A percentile compares a stretch with the other conserved stretches of the same genome.
Conservation (phyloP, 2,888 invertebrate genomes). For the Neoitamus cyanurus region DNA sequence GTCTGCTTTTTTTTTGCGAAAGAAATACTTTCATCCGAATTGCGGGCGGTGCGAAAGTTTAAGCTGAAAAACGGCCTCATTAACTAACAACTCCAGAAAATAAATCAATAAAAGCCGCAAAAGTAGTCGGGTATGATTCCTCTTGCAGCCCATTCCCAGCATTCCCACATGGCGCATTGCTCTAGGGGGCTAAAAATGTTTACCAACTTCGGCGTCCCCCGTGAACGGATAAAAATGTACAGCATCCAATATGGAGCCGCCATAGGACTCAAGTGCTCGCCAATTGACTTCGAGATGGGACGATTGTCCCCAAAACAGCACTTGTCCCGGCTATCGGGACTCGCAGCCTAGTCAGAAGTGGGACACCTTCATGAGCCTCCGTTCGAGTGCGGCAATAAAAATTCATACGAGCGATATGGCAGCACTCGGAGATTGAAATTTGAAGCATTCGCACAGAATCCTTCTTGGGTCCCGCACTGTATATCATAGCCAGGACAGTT, state of each 20-base stretch:
- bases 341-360: neutral
- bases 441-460: neutral
- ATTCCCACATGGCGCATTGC: neutral
- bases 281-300: neutral
- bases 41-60: neutral
- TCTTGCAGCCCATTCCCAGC: neutral
- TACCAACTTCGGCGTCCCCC: neutral
- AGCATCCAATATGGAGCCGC: neutral
- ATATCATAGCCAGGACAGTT: neutral
- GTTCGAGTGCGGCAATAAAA: neutral
- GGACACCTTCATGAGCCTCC: neutral
- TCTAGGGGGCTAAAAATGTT: neutral
- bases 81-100: neutral
- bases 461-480: neutral
- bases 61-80: neutral
- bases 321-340: neutral
- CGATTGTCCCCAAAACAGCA: neutral
- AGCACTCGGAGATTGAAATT: conserved; percentile 8
- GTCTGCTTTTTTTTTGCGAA: neutral
- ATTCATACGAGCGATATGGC: conserved; percentile 4
- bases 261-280: neutral
- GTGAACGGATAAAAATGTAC: neutral
- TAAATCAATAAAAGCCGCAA: neutral
- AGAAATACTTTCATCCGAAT: neutral
- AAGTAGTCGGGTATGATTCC: neutral